Conservation (phyloP, 2,113 vertebrate genomes). For the Prionailurus viverrinus region DNA sequence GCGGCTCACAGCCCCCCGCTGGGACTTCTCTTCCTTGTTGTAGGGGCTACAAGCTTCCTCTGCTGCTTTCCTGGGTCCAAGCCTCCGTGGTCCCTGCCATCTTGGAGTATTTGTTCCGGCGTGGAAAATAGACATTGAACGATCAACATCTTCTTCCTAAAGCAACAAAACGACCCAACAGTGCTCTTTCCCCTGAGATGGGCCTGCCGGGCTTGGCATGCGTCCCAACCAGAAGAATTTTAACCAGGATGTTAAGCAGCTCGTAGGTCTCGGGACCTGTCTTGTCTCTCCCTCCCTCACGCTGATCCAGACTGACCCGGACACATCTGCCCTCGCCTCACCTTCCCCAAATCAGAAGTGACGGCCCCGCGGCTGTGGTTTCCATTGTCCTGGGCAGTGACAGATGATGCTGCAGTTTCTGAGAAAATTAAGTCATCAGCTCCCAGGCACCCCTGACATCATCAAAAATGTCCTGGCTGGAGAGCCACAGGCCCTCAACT, state of each 20-base stretch:
- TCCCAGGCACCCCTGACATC: constrained; percentile 38
- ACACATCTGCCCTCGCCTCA: rapidly evolving
- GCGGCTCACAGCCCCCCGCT: rapidly evolving
- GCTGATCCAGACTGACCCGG: not conserved
- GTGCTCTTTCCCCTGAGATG: rapidly evolving
- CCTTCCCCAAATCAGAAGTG: constrained; percentile 27
- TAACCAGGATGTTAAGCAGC: too few relatives aligned
- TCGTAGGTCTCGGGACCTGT: rapidly evolving
- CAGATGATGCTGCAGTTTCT: not conserved
- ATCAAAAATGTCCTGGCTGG: not conserved
- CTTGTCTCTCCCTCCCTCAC: not conserved
- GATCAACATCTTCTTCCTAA: not conserved
- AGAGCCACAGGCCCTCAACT: not conserved
- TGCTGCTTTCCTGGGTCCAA: not conserved
- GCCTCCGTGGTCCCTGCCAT: not conserved
- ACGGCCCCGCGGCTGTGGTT: not conserved
- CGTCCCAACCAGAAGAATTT: not conserved
- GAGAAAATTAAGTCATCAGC: constrained; percentile 65
- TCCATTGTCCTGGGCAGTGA: not conserved
- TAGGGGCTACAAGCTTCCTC: rapidly evolving
- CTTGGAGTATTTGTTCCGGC: rapidly evolving
- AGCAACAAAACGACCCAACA: not conserved
- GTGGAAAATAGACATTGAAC: rapidly evolving
- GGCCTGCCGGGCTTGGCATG: rapidly evolving
- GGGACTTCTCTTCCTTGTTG: not conserved